These are phyloP conservation scores for Betta splendens DNA, from an alignment of 2,797 vertebrate genomes.

Conservation along the genomic window DNA sequence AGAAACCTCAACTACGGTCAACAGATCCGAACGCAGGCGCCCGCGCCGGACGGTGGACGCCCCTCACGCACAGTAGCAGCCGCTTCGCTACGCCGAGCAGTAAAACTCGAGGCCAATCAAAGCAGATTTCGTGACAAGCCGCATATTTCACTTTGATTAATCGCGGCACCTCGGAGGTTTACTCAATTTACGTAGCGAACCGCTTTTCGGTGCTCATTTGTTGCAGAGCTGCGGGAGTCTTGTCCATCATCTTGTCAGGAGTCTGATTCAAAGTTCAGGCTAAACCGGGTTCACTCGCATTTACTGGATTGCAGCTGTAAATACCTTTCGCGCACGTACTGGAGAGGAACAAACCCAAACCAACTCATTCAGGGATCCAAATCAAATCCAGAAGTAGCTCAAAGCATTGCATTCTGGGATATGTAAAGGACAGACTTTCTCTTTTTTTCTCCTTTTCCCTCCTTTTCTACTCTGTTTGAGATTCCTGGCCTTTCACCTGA, in stretches of 20 bases:
- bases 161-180: not conserved
- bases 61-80: no score
- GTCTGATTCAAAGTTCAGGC: constrained; percentile 4
- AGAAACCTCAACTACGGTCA: not conserved
- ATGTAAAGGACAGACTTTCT: constrained; percentile 59
- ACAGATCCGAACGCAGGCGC: constrained; percentile 1
- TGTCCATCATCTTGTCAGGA: constrained; percentile 1
- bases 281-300: constrained; percentile 4
- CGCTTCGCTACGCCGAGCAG: not conserved
- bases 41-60: constrained; percentile 1
- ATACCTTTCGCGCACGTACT: constrained; percentile 13
- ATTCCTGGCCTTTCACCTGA: constrained; percentile 85
- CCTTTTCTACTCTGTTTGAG: constrained; percentile 64
- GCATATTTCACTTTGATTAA: not conserved
- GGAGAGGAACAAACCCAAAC: constrained; percentile 27
- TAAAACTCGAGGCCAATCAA: not conserved
- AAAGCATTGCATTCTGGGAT: constrained; percentile 30
- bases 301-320: constrained; percentile 16
- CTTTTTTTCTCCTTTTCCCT: constrained; percentile 20
- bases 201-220: not conserved
- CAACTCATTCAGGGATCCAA: constrained; percentile 17
- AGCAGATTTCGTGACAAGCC: not conserved
- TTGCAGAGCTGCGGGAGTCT: not conserved
- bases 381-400: constrained; percentile 42
- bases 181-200: not conserved